phyloP scores from a whole-genome alignment of 2,797 vertebrate genomes.

The Vireo griseus region DNA sequence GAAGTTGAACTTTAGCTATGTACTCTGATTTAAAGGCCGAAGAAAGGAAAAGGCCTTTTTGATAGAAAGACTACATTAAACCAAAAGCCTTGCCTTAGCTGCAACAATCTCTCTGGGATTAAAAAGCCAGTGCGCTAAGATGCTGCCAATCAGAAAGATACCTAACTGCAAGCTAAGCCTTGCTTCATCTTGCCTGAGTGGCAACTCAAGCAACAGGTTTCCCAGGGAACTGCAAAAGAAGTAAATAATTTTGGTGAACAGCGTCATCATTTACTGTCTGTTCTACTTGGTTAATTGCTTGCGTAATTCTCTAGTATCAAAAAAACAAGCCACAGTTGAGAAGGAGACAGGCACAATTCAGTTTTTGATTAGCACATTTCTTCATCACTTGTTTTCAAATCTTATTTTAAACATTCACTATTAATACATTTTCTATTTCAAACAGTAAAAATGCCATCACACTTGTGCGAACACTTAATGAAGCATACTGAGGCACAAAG shows the following conservation, averaged over 20 bases:
- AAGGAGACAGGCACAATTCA: background rate
- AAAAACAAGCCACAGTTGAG: background rate
- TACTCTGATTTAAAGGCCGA: background rate
- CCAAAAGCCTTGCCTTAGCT: background rate
- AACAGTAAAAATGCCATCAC: background rate
- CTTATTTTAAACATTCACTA: background rate
- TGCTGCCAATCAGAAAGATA: background rate
- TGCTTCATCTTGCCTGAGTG: background rate
- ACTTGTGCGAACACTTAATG: background rate
- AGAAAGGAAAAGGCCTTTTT: background rate
- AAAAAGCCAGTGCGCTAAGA: fast-evolving
- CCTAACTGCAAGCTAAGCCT: background rate
- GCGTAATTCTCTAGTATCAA: background rate
- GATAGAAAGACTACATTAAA: background rate
- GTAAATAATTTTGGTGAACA: background rate
- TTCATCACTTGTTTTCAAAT: background rate
- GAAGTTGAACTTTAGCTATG: background rate
- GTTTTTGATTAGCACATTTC: background rate
- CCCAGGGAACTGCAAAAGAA: background rate
- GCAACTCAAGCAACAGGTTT: background rate
- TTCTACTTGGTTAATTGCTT: background rate
- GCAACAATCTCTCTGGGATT: background rate
- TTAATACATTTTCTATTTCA: background rate
- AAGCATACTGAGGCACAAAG: slow-evolving; percentile 27
- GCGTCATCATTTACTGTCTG: background rate